Evolutionary conservation across 1,140 invertebrate genomes (phyloP).

Genomic region (Ostrea edulis): DNA sequence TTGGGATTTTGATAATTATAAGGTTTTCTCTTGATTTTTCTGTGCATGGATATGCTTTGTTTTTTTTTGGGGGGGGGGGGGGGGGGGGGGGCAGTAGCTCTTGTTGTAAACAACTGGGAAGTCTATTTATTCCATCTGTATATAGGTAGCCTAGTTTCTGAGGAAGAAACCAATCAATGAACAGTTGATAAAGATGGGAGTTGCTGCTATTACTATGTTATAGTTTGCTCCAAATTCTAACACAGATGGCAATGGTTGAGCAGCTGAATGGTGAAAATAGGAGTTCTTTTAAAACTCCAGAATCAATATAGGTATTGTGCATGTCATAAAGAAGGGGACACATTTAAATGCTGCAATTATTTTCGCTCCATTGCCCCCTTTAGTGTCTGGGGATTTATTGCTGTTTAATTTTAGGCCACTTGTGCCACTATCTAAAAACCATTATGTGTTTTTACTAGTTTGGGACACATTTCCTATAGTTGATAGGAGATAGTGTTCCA

Average conservation of each 20-base stretch:
- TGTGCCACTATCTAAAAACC: background rate
- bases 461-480: background rate
- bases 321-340: background rate
- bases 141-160: constrained; percentile 3
- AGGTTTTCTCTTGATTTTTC: too few relatives aligned
- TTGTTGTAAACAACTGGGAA: too few relatives aligned
- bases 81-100: too few relatives aligned
- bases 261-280: constrained; percentile 18
- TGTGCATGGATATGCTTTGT: too few relatives aligned
- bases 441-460: background rate
- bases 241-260: background rate
- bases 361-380: background rate
- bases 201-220: background rate
- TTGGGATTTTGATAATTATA: too few relatives aligned
- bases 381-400: background rate
- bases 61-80: too few relatives aligned
- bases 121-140: background rate
- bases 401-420: background rate
- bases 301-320: constrained; percentile 3
- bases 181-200: background rate
- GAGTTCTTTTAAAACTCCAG: background rate
- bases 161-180: background rate
- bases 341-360: constrained; percentile 29
- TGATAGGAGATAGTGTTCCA: background rate
- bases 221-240: background rate